Evolutionary conservation across 2,797 vertebrate species (phyloP).

Genomic region (Poecilia gillii): DNA sequence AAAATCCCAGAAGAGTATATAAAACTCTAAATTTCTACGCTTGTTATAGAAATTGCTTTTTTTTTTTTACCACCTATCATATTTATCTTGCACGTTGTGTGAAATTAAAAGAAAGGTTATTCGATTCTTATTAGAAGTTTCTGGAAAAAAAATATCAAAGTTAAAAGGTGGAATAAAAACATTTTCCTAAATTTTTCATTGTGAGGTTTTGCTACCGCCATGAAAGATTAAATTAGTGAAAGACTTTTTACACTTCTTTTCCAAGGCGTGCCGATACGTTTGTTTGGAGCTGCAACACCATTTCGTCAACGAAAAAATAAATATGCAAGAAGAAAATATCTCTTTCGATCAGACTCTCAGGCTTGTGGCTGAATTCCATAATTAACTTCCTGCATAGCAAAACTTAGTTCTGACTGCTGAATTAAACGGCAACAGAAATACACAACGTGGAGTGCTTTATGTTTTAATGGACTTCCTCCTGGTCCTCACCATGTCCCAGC

Average conservation of each 20-base stretch:
- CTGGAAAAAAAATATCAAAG: neutral
- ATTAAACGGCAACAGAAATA: constrained; percentile 4
- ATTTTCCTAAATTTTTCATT: neutral
- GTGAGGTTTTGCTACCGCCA: neutral
- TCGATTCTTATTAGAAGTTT: neutral
- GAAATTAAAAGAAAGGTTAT: neutral
- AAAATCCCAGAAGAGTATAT: neutral
- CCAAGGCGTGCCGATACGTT: neutral
- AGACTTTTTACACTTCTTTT: neutral
- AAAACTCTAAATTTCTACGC: neutral
- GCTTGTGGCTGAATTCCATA: neutral
- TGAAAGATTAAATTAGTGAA: neutral
- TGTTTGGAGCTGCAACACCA: neutral
- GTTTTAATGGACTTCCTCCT: neutral
- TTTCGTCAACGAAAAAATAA: neutral
- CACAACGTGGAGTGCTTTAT: neutral
- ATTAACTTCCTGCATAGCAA: neutral
- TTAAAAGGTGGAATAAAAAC: neutral
- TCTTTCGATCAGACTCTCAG: neutral
- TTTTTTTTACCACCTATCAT: neutral
- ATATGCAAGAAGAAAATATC: neutral
- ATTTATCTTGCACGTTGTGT: neutral
- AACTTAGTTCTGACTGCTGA: neutral
- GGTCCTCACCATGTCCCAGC: constrained; percentile 77
- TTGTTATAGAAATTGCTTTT: neutral